Base-by-base conservation (phyloP, 2,113 vertebrate species). In the Malaclemys terrapin region DNA sequence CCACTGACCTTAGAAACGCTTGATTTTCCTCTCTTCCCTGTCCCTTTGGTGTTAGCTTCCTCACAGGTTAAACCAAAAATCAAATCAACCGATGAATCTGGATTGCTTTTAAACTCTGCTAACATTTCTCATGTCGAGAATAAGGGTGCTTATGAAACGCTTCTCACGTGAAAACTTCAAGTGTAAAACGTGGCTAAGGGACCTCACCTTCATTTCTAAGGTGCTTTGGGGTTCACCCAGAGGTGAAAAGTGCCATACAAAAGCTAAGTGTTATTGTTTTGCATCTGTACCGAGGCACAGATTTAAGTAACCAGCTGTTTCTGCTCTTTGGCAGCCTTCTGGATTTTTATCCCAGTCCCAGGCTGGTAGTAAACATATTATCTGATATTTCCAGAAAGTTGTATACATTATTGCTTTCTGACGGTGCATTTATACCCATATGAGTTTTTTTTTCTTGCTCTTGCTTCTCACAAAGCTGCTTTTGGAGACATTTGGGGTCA, bases 331-430 rank as follows among this genome's bases (percentile, higher is more conserved):
- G 93, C 95, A 97, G 91, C 91, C 94, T 86, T 53, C 89, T 96
- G 88, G 54, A 89, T 94, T 97, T 95, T 96, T 94, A 85, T 89
- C 93, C 85, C 72, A 81, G 88, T 91, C 92, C 93, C 97, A 83
- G 94, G 92, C 97, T 97, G 97, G 85, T 96, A 97, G 94, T 97
- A 98, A 98, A 97, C 84, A 59, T 72, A 97, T 97, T 97, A 97
- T 97, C 1, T 0, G 96, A 97, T 98, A 97, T 97, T 96, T 95
- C 95, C 94, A 95, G 76, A 90, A 96, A 85, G 91, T 89, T 89
- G 84, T 94, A 88, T 93, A 96, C 98, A 89, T 98, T 97, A 97
- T 94, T 97, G 92, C 95, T 97, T 97, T 98, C 93, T 97, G 84
- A 82, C 84, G 95, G 91, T 94, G 93, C 95, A 92, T 94, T 94